Evolutionary conservation across 2,888 invertebrate genomes (phyloP).

Genomic region (Leptopterna dolabrata): DNA sequence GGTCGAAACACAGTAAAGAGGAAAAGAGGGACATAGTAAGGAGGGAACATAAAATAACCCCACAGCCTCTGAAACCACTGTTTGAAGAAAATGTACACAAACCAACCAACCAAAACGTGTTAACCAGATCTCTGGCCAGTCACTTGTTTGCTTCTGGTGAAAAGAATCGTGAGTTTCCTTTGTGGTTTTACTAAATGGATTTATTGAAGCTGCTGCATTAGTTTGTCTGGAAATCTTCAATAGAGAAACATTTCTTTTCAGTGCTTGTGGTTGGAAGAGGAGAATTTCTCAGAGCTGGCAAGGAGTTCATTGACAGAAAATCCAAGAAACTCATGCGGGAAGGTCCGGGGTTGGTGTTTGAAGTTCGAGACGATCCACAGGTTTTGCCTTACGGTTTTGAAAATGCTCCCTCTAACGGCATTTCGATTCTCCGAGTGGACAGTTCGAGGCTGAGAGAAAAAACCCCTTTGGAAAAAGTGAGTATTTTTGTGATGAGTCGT

Average conservation of each 20-base stretch:
- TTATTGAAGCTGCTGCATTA: not conserved
- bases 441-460: not conserved
- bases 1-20: not conserved
- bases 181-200: not conserved
- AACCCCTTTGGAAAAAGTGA: not conserved
- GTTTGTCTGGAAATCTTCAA: no score
- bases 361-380: not conserved
- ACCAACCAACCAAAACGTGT: not conserved
- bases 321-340: not conserved
- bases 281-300: slow-evolving; percentile 4
- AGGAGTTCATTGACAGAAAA: not conserved
- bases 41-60: not conserved
- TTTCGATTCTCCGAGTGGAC: slow-evolving; percentile 11
- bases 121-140: not conserved
- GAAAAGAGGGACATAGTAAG: not conserved
- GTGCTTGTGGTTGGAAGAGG: slow-evolving; percentile 29
- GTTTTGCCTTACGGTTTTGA: slow-evolving; percentile 26
- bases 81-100: not conserved
- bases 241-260: not conserved
- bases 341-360: not conserved
- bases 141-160: not conserved
- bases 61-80: not conserved
- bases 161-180: slow-evolving; percentile 3
- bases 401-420: slow-evolving; percentile 13
- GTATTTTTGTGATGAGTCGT: not conserved